Evolutionary conservation across 2,888 invertebrate genomes (phyloP).

Genomic region (Thymelicus sylvestris): DNA sequence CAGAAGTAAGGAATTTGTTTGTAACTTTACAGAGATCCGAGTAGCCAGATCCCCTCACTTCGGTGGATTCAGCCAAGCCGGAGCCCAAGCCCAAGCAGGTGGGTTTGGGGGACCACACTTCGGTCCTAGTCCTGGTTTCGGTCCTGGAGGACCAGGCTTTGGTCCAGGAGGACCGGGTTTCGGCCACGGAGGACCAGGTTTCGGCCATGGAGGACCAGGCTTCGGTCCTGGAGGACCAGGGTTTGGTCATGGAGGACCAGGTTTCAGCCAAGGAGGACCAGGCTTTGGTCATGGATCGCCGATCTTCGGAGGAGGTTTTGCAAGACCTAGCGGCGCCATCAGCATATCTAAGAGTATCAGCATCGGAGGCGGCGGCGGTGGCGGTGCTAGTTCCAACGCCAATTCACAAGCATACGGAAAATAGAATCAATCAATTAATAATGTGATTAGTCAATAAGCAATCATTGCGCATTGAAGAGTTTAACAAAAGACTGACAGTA

Average conservation of each 20-base stretch:
- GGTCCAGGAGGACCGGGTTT: neutral
- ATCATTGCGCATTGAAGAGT: no score
- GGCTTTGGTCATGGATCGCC: neutral
- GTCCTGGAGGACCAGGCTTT: neutral
- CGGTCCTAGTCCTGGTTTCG: neutral
- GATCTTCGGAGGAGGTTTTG: slow-evolving; percentile 15
- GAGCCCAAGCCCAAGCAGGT: slow-evolving; percentile 41
- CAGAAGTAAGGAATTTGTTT: no score
- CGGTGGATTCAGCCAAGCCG: slow-evolving; percentile 43
- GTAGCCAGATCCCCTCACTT: slow-evolving; percentile 46
- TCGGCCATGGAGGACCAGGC: slow-evolving; percentile 9
- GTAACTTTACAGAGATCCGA: slow-evolving; percentile 34
- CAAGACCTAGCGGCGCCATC: slow-evolving; percentile 41
- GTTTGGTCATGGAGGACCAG: neutral
- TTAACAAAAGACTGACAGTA: no score
- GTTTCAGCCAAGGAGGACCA: neutral
- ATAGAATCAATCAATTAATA: neutral
- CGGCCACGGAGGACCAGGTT: neutral
- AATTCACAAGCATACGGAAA: slow-evolving; percentile 37
- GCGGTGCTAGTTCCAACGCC: slow-evolving; percentile 41
- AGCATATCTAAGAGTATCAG: slow-evolving; percentile 54
- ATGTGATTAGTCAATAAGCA: no score
- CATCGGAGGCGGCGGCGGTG: slow-evolving; percentile 48
- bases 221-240: neutral
- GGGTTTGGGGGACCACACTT: slow-evolving; percentile 19